Base-by-base conservation (phyloP, 2,797 vertebrate genomes). In the Malurus splendens region DNA sequence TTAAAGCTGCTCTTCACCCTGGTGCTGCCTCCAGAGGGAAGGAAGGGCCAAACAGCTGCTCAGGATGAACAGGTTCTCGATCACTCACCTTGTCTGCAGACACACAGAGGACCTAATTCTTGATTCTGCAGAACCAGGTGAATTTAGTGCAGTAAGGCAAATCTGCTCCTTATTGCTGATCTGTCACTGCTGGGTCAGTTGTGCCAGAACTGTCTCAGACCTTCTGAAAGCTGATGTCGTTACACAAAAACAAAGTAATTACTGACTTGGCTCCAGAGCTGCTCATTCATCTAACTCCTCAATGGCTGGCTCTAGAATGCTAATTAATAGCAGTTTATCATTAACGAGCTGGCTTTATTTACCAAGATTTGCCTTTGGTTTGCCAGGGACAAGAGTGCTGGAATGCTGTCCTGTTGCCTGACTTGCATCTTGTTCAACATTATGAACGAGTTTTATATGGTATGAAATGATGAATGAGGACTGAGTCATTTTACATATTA, bases 261-360 rank as follows among this genome's bases (percentile, higher is more conserved):
- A 89, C 19, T 71, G 61, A 72, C 62, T 67, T 68, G 47, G 70
- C 41, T 88, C 61, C 50, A 57, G 48, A 66, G 57, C 44, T 60
- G 68, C 54, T 80, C 39, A 73, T 87, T 94, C 81, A 91, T 66
- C 48, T 84, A 32, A 33, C 56, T 65, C 41, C 60, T 88, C 76
- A 71, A 52, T 17, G 70, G 75, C 27, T 85, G 64, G 39, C 74
- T 91, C 65, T 87, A 84, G 47, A 90, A 71, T 67, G 54, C 68
- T 82, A 91, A 80, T 87, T 87, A 77, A 82, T 80, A 82, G 65
- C 42, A 76, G 39, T 61, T 87, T 62, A 74, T 77, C 44, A 66
- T 80, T 90, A 92, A 85, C 15, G 5, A 64, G 30, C 57, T 87
- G 68, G 57, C 19, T 82, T 89, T 80, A 85, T 64, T 76, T 79